phyloP scores from a whole-genome alignment of 2,797 vertebrate species.

The Gastrophryne carolinensis region DNA sequence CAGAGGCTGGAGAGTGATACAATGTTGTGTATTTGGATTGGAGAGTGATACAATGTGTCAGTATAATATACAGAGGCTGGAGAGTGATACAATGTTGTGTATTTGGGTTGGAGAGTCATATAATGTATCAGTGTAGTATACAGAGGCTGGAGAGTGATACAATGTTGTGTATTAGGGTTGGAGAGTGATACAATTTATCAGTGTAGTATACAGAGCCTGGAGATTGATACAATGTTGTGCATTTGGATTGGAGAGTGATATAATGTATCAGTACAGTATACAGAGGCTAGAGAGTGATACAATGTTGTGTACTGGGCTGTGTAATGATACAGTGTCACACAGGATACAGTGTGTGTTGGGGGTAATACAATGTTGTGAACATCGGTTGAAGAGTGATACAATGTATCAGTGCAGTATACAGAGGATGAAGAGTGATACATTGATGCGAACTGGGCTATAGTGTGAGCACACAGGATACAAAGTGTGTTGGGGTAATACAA shows the following conservation, averaged over 20 bases:
- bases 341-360: neutral
- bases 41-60: too few species aligned
- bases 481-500: neutral
- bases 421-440: neutral
- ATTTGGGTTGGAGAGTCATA: too few species aligned
- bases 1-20: neutral
- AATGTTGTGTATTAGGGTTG: too few species aligned
- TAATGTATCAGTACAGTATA: neutral
- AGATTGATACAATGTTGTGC: neutral
- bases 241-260: neutral
- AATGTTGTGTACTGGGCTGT: neutral
- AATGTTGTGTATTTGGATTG: too few species aligned
- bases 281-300: neutral
- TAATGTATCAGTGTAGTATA: neutral
- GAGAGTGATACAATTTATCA: too few species aligned
- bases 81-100: too few species aligned
- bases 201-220: too few species aligned
- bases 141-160: too few species aligned
- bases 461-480: neutral
- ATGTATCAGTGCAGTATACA: neutral
- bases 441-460: neutral
- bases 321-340: neutral
- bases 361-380: neutral
- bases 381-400: neutral
- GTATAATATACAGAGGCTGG: too few species aligned